These are phyloP conservation scores for Sclerurus mexicanus DNA, from an alignment of 2,113 vertebrate species.

Conservation along the genomic window DNA sequence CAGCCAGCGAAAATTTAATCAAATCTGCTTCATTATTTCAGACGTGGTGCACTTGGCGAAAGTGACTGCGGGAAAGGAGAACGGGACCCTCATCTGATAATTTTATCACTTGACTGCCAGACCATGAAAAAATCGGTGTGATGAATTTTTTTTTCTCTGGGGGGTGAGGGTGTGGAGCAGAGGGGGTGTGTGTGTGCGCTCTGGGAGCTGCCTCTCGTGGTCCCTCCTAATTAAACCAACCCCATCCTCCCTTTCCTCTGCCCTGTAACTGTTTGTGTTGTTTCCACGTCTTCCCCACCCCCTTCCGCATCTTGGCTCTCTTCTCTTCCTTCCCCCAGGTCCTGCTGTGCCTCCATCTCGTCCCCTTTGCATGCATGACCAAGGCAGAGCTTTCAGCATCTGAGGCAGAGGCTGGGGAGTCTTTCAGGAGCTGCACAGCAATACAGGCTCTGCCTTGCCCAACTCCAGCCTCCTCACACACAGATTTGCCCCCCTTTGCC, in stretches of 20 bases:
- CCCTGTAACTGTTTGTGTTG: slow-evolving; percentile 38
- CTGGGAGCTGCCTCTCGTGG: background rate
- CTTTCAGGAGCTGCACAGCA: background rate
- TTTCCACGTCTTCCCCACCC: background rate
- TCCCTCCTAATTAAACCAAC: slow-evolving; percentile 48
- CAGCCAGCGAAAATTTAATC: slow-evolving; percentile 77
- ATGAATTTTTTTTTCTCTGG: slow-evolving; percentile 64
- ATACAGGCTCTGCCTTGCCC: background rate
- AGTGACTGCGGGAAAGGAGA: slow-evolving; percentile 65
- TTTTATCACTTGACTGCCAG: slow-evolving; percentile 76
- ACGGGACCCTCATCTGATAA: slow-evolving; percentile 67
- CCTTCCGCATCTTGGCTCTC: background rate
- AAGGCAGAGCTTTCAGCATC: slow-evolving; percentile 29
- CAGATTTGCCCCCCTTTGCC: background rate
- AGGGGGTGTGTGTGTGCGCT: background rate
- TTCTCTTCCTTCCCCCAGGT: slow-evolving; percentile 28
- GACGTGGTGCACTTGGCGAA: slow-evolving; percentile 68
- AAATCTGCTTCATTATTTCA: slow-evolving; percentile 77
- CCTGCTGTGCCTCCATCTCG: background rate
- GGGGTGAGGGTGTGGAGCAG: slow-evolving; percentile 58
- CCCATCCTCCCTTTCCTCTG: background rate
- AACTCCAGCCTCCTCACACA: background rate
- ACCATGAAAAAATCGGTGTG: slow-evolving; percentile 77
- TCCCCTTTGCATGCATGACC: slow-evolving; percentile 32
- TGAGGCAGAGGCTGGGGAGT: background rate